Percentiles rank a stretch among this genome's conserved stretches.
phyloP scores from a whole-genome alignment of 2,113 vertebrate species.

The Sclerurus mexicanus region DNA sequence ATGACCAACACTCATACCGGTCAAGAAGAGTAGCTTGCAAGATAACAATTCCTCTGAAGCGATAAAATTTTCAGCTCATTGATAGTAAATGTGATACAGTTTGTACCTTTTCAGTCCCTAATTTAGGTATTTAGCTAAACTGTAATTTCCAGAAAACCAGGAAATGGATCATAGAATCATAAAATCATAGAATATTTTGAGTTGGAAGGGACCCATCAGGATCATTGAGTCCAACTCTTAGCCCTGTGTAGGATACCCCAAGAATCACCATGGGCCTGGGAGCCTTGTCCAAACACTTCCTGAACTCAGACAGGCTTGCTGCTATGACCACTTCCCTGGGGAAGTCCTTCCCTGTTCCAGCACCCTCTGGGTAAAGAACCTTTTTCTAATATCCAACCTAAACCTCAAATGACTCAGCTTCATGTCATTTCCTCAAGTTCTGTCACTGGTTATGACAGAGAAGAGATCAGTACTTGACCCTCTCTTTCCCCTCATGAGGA shows the following conservation, averaged over 20 bases:
- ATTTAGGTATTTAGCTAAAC: background rate
- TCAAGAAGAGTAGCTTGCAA: background rate
- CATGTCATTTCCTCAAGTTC: background rate
- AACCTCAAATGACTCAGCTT: background rate
- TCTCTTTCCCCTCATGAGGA: background rate
- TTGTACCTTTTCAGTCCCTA: background rate
- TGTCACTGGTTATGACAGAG: background rate
- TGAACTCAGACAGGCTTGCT: background rate
- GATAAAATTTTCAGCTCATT: background rate
- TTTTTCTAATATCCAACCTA: background rate
- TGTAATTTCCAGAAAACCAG: background rate
- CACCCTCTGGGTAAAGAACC: background rate
- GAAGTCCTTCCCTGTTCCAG: background rate
- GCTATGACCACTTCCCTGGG: background rate
- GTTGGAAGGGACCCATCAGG: background rate
- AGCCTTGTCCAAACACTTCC: background rate
- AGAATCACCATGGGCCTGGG: background rate
- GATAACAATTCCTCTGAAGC: background rate
- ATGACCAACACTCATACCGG: background rate
- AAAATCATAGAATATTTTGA: background rate
- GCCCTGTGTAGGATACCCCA: background rate
- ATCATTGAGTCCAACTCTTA: background rate
- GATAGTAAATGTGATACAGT: background rate
- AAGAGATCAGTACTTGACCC: background rate
- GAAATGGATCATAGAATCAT: background rate